Percentiles rank a stretch among this genome's conserved stretches.
These are phyloP conservation scores for Lordiphosa clarofinis DNA, from an alignment of 1,140 invertebrate genomes.

Conservation along the genomic window DNA sequence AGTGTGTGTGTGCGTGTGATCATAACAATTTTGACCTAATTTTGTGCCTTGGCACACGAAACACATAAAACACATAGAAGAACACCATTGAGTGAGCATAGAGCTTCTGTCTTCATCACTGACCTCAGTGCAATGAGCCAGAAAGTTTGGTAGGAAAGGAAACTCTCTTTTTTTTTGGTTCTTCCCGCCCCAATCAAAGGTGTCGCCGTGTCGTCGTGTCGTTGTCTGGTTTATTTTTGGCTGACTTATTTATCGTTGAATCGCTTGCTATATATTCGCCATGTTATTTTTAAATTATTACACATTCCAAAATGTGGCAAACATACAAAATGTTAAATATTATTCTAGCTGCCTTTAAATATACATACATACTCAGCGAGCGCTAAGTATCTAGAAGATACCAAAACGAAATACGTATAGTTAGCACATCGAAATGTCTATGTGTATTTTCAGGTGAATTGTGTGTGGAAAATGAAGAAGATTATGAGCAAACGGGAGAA, in stretches of 20 bases:
- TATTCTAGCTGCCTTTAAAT: constrained; percentile 33
- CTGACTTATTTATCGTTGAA: constrained; percentile 64
- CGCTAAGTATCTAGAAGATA: constrained; percentile 68
- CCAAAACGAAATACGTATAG: constrained; percentile 25
- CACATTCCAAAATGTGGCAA: constrained; percentile 76
- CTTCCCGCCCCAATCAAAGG: constrained; percentile 9
- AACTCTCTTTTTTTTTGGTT: too few relatives aligned
- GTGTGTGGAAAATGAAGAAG: constrained; percentile 74
- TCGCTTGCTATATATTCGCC: constrained; percentile 70
- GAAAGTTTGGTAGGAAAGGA: constrained; percentile 18
- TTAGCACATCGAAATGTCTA: constrained; percentile 4
- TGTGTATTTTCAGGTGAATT: constrained; percentile 65
- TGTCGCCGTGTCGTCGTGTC: constrained; percentile 31
- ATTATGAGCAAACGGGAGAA: constrained; percentile 57
- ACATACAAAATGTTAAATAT: constrained; percentile 66
- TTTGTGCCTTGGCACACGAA: constrained; percentile 47
- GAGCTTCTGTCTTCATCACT: constrained; percentile 43
- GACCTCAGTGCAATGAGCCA: constrained; percentile 63
- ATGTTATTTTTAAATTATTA: constrained; percentile 72
- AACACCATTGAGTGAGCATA: constrained; percentile 42
- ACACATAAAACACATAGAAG: constrained; percentile 39
- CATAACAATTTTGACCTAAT: constrained; percentile 79
- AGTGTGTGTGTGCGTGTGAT: constrained; percentile 45
- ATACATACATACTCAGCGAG: constrained; percentile 35
- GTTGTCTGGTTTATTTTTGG: constrained; percentile 44